Conservation (phyloP, 2,797 vertebrate species). For the Falco biarmicus region DNA sequence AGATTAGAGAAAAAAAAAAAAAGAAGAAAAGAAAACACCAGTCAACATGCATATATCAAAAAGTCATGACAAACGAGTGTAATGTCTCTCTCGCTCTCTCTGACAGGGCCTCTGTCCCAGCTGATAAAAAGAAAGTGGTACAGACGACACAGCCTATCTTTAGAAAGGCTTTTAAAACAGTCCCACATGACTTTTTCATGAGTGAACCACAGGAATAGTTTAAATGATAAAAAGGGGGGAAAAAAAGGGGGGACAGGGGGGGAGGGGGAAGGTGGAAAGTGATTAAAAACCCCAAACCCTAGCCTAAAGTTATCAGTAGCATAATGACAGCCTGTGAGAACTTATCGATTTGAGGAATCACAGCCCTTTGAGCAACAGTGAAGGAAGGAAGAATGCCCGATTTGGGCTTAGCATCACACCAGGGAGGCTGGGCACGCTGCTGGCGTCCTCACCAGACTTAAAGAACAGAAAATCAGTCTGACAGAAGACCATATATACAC, state of each 20-base stretch:
- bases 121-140: slow-evolving; percentile 30
- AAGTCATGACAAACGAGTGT: neutral
- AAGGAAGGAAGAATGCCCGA: neutral
- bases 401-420: neutral
- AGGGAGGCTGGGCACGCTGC: neutral
- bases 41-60: neutral
- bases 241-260: neutral
- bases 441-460: neutral
- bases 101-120: slow-evolving; percentile 17
- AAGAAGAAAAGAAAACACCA: neutral
- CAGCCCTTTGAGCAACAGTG: neutral
- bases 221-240: neutral
- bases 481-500: neutral
- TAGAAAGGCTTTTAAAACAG: slow-evolving; percentile 50
- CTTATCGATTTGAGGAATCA: neutral
- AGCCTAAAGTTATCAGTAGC: neutral
- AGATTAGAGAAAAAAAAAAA: neutral
- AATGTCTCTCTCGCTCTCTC: neutral
- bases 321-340: neutral
- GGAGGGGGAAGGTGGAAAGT: neutral
- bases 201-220: neutral
- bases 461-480: neutral
- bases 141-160: slow-evolving; percentile 16
- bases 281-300: neutral
- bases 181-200: neutral